Percentiles rank a stretch among this genome's conserved stretches.
Conservation (phyloP, 92 coral and sea anemone species). For the Muricea muricata region DNA sequence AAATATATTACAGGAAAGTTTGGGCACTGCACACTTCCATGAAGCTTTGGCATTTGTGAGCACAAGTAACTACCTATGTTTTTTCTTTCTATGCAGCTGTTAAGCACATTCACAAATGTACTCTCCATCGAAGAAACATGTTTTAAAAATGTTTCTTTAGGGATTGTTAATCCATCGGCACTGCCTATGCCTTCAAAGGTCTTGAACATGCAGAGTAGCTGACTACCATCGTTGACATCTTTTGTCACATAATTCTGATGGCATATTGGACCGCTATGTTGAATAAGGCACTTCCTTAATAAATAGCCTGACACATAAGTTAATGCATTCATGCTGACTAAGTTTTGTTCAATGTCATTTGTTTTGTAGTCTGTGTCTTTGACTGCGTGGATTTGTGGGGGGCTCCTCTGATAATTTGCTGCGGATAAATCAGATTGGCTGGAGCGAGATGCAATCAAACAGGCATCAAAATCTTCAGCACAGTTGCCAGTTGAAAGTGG, state of each 20-base stretch:
- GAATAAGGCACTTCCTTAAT: not conserved
- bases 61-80: not conserved
- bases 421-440: not conserved
- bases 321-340: not conserved
- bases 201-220: not conserved
- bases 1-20: not conserved
- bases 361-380: conserved; percentile 1
- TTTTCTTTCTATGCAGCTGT: not conserved
- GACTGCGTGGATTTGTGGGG: not conserved
- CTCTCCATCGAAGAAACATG: not conserved
- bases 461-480: not conserved
- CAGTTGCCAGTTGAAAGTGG: not conserved
- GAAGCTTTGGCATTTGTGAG: not conserved
- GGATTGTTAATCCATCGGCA: not conserved
- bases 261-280: not conserved
- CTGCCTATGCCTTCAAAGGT: not conserved
- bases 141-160: not conserved
- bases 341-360: not conserved
- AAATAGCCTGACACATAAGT: conserved; percentile 6
- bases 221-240: not conserved
- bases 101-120: not conserved
- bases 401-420: not conserved
- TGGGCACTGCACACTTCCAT: not conserved
- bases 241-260: not conserved
- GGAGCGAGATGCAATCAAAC: not conserved